Base-by-base conservation (phyloP, 2,888 invertebrate species). In the Toxonevra muliebris region DNA sequence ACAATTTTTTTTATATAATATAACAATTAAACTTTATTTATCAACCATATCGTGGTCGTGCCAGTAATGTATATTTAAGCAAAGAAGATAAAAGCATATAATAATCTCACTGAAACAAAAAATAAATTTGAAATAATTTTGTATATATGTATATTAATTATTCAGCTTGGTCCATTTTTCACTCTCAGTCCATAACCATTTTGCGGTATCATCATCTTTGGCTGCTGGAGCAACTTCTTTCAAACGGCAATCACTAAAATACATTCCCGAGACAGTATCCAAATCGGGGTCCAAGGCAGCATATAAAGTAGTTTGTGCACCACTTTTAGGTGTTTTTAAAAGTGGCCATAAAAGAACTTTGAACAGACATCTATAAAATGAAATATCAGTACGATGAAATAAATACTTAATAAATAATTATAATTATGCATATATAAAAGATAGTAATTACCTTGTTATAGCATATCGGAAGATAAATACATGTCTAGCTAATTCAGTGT, bases 401-500 rank as follows among this genome's bases (percentile, higher is more conserved):
- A 30, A 30, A 30, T 30, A 30, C 30, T 30, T 30, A 41, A 59
- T 60, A 11, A 17, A 8, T 15, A 54, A 15, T 20, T 7, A n/a
- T 50, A 15, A 4, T 7, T 4, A 15, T 50, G n/a, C n/a, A 50
- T n/a, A 4, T 2, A 50, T n/a, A 7, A 50, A n/a, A 4, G 7
- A 50, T n/a, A 15, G 12, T 19, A 52, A 19, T 52, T 65, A 74
- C 74, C 65, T 65, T 13, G 70, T 67, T 41, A 73, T 17, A 45
- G 72, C 72, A 87, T 87, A 71, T 87, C 90, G 76, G 70, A 87
- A 88, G 76, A 90, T 87, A 45, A 87, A 84, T 89, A 93, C 89
- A 84, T 95, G 90, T 1, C 94, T 88, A 30, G 89, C 89, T 57
- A 94, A 87, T 73, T 90, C 87, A 1, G 95, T 93, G 83, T 91